A percentile compares a stretch with the other conserved stretches of the same genome.
phyloP scores from a whole-genome alignment of 2,888 invertebrate species.

The Melinopterus prodromus region DNA sequence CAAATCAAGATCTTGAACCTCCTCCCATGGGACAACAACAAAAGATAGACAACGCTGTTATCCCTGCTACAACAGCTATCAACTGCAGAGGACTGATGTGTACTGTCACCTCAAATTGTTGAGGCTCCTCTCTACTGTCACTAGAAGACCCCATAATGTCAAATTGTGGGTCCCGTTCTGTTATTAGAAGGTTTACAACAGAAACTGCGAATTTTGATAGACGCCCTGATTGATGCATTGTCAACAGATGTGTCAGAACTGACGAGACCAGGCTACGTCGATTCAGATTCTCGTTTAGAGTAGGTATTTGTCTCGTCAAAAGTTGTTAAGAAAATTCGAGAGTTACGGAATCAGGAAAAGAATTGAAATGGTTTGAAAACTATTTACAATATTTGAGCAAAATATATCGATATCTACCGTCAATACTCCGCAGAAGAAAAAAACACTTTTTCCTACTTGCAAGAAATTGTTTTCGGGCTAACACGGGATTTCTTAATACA shows the following conservation, averaged over 20 bases:
- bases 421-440: too few relatives aligned
- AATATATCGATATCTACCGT: too few relatives aligned
- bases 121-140: neutral
- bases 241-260: neutral
- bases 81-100: neutral
- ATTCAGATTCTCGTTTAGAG: neutral
- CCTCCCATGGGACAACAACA: neutral
- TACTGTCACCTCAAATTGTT: neutral
- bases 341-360: too few relatives aligned
- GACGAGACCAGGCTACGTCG: neutral
- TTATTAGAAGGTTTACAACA: neutral
- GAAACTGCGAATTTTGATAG: neutral
- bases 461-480: too few relatives aligned
- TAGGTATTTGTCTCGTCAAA: too few relatives aligned
- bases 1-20: neutral
- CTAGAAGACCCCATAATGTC: neutral
- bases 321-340: too few relatives aligned
- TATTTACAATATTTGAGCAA: too few relatives aligned
- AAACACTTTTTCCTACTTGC: too few relatives aligned
- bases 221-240: neutral
- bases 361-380: too few relatives aligned
- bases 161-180: neutral
- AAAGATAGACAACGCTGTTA: neutral
- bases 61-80: neutral
- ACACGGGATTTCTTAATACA: too few relatives aligned